Evolutionary conservation across 2,113 vertebrate genomes (phyloP), one percentile per base, ranked within the genome.

Genomic region (Pteropus alecto): DNA sequence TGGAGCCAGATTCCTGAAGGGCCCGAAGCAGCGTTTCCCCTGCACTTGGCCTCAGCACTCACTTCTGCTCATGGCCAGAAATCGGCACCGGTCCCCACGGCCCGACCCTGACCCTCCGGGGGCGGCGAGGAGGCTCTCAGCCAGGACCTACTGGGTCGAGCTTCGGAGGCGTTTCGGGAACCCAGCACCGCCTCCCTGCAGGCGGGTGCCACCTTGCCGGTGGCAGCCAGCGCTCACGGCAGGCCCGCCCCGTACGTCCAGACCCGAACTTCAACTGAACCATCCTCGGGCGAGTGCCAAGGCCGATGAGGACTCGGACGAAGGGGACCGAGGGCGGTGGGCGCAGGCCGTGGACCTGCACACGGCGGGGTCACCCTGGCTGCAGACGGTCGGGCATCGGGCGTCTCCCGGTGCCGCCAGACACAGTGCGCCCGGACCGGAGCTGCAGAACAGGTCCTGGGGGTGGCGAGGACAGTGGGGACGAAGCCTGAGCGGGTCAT

Each of bases 381-480:
- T 12, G 16, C 54, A 19, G 26, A 43, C 5, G 0, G 30, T 15
- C 8, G 16, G n/a, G n/a, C 0, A 0, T 13, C 3, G 7, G 0
- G 10, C 7, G 19, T 16, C 70, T 48, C 21, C 24, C 6, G 0
- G 28, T 13, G 56, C 7, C 9, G 73, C n/a, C 58, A 3, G 54
- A 54, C 0, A 0, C 9, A 3, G 33, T 28, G 26, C 43, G 43
- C 43, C 19, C 73, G 1, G 6, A 35, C 9, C n/a, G 38, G 48
- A 58, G 48, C 33, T 3, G 19, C 60, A 1, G 21, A 6, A 14
- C 0, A 1, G 28, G 33, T 1, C 22, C 43, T 51, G 85, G 78
- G 70, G 26, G 22, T 15, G 2, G 35, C 4, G 9, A 30, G 38
- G 30, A 4, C 22, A 0, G 33, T 0, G 5, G 21, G 11, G 6